Base-by-base conservation (phyloP, 2,888 invertebrate species). In the Nasonia oneida region DNA sequence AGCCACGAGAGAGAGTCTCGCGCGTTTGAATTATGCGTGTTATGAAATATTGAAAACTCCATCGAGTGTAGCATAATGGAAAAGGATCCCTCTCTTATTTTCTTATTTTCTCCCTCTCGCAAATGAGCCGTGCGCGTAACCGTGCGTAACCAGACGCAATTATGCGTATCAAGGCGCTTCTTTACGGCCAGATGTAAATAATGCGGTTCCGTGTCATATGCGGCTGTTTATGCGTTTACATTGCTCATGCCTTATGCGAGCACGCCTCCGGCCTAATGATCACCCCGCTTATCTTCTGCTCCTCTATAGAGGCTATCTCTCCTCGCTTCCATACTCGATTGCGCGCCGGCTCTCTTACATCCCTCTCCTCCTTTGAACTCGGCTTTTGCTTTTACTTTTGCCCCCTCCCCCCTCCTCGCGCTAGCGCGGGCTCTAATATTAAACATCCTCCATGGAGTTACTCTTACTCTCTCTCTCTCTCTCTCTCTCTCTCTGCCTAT, bases 71-170 rank as follows among this genome's bases (percentile, higher is more conserved):
- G 73, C 73, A 77, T 85, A 87, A 87, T 85, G 81, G 77, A 80
- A 83, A 83, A 71, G 70, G 53, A 33, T 42, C 42, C 57, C 50
- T 79, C 42, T 23, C 86, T 87, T 88, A 85, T 89, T 88, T 23
- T 23, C 23, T 23, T 23, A 23, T 23, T 23, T 84, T 57, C 47
- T 61, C 57, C 88, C 85, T 57, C 47, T 61, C 23, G 4, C 50
- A 18, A 18, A 18, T 61, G 6, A n/a, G n/a, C n/a, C 1, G 57
- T 23, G 81, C 78, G 89, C 81, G 84, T 90, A 90, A 89, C 89
- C 86, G 88, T 86, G 88, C 88, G 89, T 90, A 90, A 89, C 89
- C 88, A 88, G 88, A 88, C 87, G 89, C 90, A 89, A 89, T 91
- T 90, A 91, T 87, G 90, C 89, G 88, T 89, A 90, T 90, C 89